Evolutionary conservation across 2,797 vertebrate genomes (phyloP).

Genomic region (Micromesistius poutassou): DNA sequence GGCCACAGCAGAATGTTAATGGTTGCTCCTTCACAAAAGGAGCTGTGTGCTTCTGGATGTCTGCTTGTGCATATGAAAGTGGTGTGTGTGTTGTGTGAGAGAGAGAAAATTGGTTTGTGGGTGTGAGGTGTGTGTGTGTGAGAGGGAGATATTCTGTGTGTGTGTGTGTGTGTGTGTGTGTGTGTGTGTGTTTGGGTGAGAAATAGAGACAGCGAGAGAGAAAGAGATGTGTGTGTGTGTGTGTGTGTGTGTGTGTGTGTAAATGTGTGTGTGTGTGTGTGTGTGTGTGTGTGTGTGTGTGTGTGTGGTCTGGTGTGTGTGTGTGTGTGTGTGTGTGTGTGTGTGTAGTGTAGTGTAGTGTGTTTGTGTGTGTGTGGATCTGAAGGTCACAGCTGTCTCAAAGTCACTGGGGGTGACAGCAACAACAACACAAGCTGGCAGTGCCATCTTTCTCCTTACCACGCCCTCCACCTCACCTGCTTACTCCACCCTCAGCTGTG

Average conservation of each 20-base stretch:
- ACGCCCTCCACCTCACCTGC: constrained; percentile 55
- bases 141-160: not conserved
- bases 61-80: not conserved
- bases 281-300: not conserved
- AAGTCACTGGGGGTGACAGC: constrained; percentile 43
- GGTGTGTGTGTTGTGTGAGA: not conserved
- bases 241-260: too few species aligned
- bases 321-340: not conserved
- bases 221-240: too few species aligned
- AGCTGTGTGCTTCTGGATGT: not conserved
- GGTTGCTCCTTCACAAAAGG: not conserved
- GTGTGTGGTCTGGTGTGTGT: not conserved
- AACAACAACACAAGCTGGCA: constrained; percentile 57
- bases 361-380: constrained; percentile 3
- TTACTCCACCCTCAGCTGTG: constrained; percentile 7
- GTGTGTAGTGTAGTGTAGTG: not conserved
- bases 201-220: too few species aligned
- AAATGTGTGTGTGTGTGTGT: not conserved
- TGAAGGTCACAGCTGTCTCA: constrained; percentile 62
- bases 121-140: not conserved
- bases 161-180: not conserved
- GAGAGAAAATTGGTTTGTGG: not conserved
- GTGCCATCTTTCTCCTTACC: constrained; percentile 34
- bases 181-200: too few species aligned
- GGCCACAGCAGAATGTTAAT: constrained; percentile 7